phyloP scores from a whole-genome alignment of 2,797 vertebrate genomes.

The Hybognathus amarus region DNA sequence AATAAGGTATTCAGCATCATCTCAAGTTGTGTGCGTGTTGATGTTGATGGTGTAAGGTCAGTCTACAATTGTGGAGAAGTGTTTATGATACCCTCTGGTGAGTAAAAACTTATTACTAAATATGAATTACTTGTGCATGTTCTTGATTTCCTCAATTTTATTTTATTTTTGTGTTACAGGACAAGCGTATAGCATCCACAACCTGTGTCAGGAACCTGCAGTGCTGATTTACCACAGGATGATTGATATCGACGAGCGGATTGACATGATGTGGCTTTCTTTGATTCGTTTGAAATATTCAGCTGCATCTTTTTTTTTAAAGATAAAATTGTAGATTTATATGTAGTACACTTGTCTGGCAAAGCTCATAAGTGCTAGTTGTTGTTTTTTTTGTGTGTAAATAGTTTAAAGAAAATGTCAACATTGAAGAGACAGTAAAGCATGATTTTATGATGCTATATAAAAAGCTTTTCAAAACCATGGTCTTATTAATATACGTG shows the following conservation, averaged over 20 bases:
- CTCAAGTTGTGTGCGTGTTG: constrained; percentile 73
- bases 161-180: constrained; percentile 63
- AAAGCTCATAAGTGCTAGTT: background rate
- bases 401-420: constrained; percentile 9
- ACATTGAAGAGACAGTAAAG: background rate
- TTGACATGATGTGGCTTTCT: background rate
- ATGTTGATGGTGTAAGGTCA: constrained; percentile 61
- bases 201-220: constrained; percentile 71
- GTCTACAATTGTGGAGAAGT: constrained; percentile 68
- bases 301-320: constrained; percentile 2
- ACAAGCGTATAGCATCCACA: constrained; percentile 75
- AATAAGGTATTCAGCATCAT: constrained; percentile 75
- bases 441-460: constrained; percentile 18
- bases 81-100: constrained; percentile 76
- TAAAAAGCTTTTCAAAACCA: background rate
- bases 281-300: background rate
- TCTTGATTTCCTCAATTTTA: background rate
- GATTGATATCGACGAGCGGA: constrained; percentile 51
- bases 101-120: constrained; percentile 41
- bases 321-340: background rate
- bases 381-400: background rate
- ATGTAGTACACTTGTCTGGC: background rate
- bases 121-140: background rate
- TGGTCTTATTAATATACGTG: background rate
- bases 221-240: constrained; percentile 75